Conservation (phyloP, 2,888 invertebrate species). For the Protodeltote pygarga region DNA sequence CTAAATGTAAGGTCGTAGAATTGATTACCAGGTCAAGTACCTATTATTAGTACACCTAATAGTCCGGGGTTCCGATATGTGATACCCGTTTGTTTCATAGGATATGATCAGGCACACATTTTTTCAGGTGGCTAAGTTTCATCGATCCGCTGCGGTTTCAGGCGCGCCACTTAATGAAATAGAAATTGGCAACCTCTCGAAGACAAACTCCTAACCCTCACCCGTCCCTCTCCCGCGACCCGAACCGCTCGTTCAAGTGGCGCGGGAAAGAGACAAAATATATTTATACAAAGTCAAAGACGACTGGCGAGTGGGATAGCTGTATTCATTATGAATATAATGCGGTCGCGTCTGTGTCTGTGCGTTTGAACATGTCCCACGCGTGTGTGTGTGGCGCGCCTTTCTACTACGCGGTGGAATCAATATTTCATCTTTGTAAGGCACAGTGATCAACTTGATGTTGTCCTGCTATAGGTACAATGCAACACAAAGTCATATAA, state of each 20-base stretch:
- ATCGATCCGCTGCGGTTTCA: conserved; percentile 83
- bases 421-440: conserved; percentile 83
- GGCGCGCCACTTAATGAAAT: conserved; percentile 84
- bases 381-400: conserved; percentile 75
- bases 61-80: no score
- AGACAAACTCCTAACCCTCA: conserved; percentile 83
- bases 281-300: conserved; percentile 87
- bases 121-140: conserved; percentile 70
- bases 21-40: no score
- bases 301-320: conserved; percentile 85
- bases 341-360: conserved; percentile 83
- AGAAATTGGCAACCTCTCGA: conserved; percentile 85
- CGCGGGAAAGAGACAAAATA: conserved; percentile 80
- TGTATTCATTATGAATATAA: conserved; percentile 87
- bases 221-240: conserved; percentile 76
- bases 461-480: no score
- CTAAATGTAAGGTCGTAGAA: no score
- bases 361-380: conserved; percentile 71
- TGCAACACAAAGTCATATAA: no score
- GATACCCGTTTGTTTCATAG: conserved; percentile 3
- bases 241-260: conserved; percentile 71
- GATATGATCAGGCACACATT: conserved; percentile 39
- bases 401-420: conserved; percentile 77
- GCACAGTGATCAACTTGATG: conserved; percentile 62
- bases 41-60: no score